Base-by-base conservation (phyloP, 2,888 invertebrate genomes). In the Osmoderma eremita region DNA sequence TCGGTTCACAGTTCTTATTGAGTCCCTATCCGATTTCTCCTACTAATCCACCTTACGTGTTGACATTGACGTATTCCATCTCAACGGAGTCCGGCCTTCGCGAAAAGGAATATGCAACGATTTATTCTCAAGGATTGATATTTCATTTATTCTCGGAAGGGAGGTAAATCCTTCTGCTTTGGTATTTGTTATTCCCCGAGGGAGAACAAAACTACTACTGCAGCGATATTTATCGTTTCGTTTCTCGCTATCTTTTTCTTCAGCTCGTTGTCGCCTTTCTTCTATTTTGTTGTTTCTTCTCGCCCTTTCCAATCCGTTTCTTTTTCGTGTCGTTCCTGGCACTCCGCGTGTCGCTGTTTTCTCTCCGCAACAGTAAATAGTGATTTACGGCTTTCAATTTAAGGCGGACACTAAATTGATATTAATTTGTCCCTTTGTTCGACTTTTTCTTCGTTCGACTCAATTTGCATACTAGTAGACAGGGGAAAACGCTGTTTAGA, bases 141-240 rank as follows among this genome's bases (percentile, higher is more conserved):
- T 66, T 66, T 58, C 65, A 58, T 66, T 50, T 66, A 58, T 66
- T 66, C 49, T 66, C 58, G 17, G 54, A 45, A 58, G 58, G 51
- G 41, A 58, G 61, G 65, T 64, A 64, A 64, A 64, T 64, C 64
- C 53, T 51, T 51, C 64, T 50, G 42, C 41, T 45, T 45, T 39
- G 38, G 65, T 61, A 61, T 66, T 51, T 61, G 65, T 50, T 66
- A 61, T 56, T 61, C 61, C 65, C 58, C 12, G 50, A 24, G 36
- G 58, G 58, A 50, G 39, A 49, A 66, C 50, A 66, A 58, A 58
- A 66, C 58, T 56, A 58, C 56, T 50, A 66, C 38, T 45, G 49
- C 65, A 66, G 64, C 64, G 61, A 66, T 66, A 66, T 66, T 66
- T 66, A 66, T 66, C 65, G 65, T 66, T 58, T 38, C 48, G 48